These are phyloP conservation scores for Euborellia annulipes DNA, from an alignment of 1,140 invertebrate species.

Conservation along the genomic window DNA sequence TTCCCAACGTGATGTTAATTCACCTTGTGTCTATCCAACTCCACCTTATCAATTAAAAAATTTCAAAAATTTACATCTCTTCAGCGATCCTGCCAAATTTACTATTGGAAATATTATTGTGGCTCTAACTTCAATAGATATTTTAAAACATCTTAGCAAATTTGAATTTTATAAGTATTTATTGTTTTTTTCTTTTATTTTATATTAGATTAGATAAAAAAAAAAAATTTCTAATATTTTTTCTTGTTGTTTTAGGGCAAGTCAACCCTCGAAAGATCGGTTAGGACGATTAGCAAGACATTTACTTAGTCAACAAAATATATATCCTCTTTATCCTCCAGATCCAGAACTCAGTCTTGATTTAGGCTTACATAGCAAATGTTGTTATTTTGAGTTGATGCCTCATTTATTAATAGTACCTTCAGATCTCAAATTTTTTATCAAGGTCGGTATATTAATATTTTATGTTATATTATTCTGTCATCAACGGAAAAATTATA, in stretches of 20 bases:
- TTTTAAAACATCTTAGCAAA: constrained; percentile 59
- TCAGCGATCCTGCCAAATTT: constrained; percentile 67
- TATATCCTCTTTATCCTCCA: constrained; percentile 70
- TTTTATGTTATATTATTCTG: no score
- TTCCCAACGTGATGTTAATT: constrained; percentile 58
- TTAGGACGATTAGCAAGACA: constrained; percentile 54
- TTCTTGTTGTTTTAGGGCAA: constrained; percentile 5
- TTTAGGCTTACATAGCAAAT: constrained; percentile 45
- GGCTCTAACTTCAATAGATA: constrained; percentile 65
- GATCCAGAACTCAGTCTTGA: constrained; percentile 48
- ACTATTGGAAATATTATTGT: constrained; percentile 59
- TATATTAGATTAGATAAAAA: no score
- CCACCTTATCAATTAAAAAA: constrained; percentile 41
- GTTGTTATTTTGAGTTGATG: constrained; percentile 43
- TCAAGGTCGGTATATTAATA: constrained; percentile 60
- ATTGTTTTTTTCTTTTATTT: no score
- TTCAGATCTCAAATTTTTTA: constrained; percentile 67
- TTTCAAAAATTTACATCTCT: constrained; percentile 39
- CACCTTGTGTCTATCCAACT: constrained; percentile 65
- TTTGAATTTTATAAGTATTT: constrained; percentile 46
- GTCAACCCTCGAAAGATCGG: constrained; percentile 23
- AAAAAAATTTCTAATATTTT: no score
- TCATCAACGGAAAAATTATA: no score
- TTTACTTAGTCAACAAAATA: constrained; percentile 57
- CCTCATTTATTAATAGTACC: constrained; percentile 74